Evolutionary conservation across 2,797 vertebrate species (phyloP), one percentile per base, ranked within the genome.

Genomic region (Pogonophryne albipinna): DNA sequence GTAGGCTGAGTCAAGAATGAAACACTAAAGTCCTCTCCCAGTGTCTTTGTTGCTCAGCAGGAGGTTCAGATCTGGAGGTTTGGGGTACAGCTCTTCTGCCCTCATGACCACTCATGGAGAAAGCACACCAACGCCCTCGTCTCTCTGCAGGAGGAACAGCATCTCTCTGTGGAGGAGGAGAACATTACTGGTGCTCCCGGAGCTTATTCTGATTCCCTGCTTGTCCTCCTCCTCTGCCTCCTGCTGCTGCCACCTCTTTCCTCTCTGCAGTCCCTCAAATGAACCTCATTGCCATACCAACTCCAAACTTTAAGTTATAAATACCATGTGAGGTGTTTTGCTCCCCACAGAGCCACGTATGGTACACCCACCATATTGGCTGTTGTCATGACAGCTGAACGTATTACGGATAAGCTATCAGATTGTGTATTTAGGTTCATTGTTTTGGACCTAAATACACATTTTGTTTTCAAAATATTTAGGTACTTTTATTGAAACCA

Each of bases 121-220:
- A 58, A 44, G 51, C 76, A 71, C 73, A 81, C 64, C 70, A 81
- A 78, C 78, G 76, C 57, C 63, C 64, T 66, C 56, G 57, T 74
- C 53, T 66, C 83, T 56, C 78, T 57, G 79, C 71, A 65, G 76
- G 86, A 74, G 78, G 44, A 20, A 16, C 53, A 66, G 66, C 61
- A 59, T 78, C 69, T 71, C 80, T 83, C 74, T 84, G 71, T 74
- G 77, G 83, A 84, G 74, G 70, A 70, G 72, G 79, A 80, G 65
- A 66, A 57, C 73, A 59, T 51, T 52, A 14, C 46, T 62, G 50
- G 50, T 74, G 64, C 72, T 78, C 49, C 65, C 23, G 23, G 62
- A 66, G 56, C 74, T 79, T 76, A 66, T 86, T 85, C 78, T 73
- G 61, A 84, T 66, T 85, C 71, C 66, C 79, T 59, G 49, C 82